phyloP scores from a whole-genome alignment of 92 coral and sea anemone genomes.

The Blastomussa wellsi region DNA sequence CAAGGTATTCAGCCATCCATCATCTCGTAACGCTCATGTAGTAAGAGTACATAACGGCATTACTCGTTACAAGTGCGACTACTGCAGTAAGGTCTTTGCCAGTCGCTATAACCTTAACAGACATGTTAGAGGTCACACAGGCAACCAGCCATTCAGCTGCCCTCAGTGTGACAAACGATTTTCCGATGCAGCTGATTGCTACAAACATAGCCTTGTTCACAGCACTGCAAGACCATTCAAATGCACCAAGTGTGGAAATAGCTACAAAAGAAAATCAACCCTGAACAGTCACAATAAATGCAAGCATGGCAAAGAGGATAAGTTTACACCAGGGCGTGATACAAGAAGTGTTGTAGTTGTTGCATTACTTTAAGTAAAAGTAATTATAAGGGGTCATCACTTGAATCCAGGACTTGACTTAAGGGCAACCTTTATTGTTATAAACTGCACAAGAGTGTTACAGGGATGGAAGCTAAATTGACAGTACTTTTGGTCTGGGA shows the following conservation, averaged over 20 bases:
- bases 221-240: neutral
- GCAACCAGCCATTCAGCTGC: neutral
- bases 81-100: constrained; percentile 6
- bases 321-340: neutral
- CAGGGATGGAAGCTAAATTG: no score
- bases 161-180: neutral
- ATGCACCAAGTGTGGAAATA: neutral
- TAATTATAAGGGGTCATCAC: neutral
- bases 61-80: neutral
- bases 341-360: neutral
- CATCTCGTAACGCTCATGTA: neutral
- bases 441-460: no score
- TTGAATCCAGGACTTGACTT: neutral
- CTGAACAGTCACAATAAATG: neutral
- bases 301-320: neutral
- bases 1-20: neutral
- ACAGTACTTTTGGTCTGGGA: no score
- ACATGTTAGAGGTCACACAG: constrained; percentile 18
- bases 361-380: neutral
- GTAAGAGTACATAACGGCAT: neutral
- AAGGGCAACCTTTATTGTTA: no score
- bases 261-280: neutral
- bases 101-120: neutral
- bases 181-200: neutral
- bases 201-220: neutral